phyloP scores from a whole-genome alignment of 2,113 vertebrate genomes.

The Amphiprion percula region DNA sequence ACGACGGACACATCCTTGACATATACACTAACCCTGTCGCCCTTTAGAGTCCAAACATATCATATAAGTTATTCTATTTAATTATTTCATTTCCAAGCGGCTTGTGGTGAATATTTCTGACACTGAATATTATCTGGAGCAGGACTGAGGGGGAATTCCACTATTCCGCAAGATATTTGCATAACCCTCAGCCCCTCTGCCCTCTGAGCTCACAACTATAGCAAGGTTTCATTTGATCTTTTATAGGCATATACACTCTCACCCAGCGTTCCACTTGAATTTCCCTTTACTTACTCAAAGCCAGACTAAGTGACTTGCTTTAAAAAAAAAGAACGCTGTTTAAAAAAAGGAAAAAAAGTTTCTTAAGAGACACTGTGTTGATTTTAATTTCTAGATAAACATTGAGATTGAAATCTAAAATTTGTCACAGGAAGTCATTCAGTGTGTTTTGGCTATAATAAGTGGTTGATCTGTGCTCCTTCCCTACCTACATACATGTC shows the following conservation, averaged over 20 bases:
- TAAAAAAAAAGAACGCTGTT: slow-evolving; percentile 32
- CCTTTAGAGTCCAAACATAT: slow-evolving; percentile 50
- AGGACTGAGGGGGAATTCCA: slow-evolving; percentile 55
- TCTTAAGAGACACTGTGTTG: not conserved
- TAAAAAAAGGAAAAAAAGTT: slow-evolving; percentile 16
- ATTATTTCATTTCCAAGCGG: slow-evolving; percentile 61
- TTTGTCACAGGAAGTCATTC: not conserved
- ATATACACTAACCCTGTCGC: slow-evolving; percentile 40
- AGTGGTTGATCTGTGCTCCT: not conserved
- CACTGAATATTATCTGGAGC: slow-evolving; percentile 60
- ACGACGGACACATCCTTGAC: slow-evolving; percentile 35
- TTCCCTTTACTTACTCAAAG: slow-evolving; percentile 46
- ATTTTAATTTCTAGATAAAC: slow-evolving; percentile 13
- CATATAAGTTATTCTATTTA: slow-evolving; percentile 42
- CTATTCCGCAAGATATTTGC: slow-evolving; percentile 56
- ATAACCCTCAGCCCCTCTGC: slow-evolving; percentile 48
- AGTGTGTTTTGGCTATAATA: not conserved
- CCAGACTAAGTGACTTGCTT: slow-evolving; percentile 34
- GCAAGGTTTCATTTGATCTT: slow-evolving; percentile 64
- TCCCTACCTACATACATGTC: slow-evolving; percentile 3
- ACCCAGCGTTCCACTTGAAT: slow-evolving; percentile 9
- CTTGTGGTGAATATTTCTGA: slow-evolving; percentile 49
- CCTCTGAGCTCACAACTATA: slow-evolving; percentile 41
- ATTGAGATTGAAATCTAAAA: slow-evolving; percentile 4
- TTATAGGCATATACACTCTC: slow-evolving; percentile 11